Percentiles rank a stretch among this genome's conserved stretches.
phyloP scores from a whole-genome alignment of 2,113 vertebrate species.

The Elaphurus davidianus region DNA sequence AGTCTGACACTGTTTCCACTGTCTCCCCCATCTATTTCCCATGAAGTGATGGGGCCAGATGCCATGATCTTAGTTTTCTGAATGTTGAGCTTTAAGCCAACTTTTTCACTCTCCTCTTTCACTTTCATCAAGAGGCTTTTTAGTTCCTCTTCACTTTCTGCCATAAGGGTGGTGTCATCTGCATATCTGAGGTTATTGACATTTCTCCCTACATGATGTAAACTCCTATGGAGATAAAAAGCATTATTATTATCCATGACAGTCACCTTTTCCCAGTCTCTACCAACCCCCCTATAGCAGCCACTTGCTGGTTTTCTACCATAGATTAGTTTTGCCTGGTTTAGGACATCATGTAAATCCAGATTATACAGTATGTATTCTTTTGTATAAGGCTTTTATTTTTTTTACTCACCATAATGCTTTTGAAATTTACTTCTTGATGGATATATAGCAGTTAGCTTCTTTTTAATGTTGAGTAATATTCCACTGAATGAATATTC shows the following conservation, averaged over 20 bases:
- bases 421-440: not conserved
- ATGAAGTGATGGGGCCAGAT: no score
- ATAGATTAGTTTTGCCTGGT: not conserved
- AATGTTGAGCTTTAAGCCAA: no score
- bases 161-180: no score
- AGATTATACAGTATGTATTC: not conserved
- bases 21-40: no score
- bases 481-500: not conserved
- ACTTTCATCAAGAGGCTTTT: no score
- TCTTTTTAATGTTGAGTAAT: not conserved
- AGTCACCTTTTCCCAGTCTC: not conserved
- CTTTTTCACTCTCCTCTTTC: no score
- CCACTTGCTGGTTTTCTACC: not conserved
- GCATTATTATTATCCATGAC: not conserved
- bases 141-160: no score
- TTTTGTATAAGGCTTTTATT: not conserved
- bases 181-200: no score
- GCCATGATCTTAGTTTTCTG: no score
- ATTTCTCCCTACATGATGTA: not conserved
- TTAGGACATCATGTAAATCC: not conserved
- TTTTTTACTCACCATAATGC: not conserved
- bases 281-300: not conserved
- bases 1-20: no score
- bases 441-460: not conserved
- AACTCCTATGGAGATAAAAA: not conserved